Conservation (phyloP, 2,797 vertebrate genomes). For the Perodicticus potto region DNA sequence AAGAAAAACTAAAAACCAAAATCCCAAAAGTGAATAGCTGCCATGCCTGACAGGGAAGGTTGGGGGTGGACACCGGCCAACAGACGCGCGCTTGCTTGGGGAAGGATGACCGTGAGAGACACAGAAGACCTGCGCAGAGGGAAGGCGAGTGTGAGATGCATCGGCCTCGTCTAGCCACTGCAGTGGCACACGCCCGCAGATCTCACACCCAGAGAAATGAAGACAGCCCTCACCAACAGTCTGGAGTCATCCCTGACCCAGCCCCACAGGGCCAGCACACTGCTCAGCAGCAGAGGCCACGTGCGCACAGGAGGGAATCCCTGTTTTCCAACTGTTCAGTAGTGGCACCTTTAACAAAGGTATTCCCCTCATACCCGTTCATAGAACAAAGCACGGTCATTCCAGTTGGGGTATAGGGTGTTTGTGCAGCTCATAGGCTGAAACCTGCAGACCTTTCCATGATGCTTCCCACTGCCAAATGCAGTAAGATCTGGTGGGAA, state of each 20-base stretch:
- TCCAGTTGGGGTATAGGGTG: background rate
- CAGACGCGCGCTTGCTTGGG: background rate
- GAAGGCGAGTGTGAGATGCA: rapidly evolving
- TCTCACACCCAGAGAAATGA: background rate
- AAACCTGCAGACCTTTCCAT: background rate
- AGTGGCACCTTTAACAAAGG: background rate
- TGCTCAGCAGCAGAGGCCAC: too few relatives aligned
- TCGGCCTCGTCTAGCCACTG: rapidly evolving
- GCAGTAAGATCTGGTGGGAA: background rate
- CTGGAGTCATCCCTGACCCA: background rate
- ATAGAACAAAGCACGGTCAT: too few relatives aligned
- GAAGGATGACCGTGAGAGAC: background rate
- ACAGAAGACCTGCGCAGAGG: background rate
- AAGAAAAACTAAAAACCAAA: background rate
- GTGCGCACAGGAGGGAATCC: background rate
- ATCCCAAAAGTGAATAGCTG: background rate
- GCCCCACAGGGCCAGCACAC: rapidly evolving
- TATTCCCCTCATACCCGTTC: too few relatives aligned
- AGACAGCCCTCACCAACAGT: background rate
- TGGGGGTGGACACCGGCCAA: background rate
- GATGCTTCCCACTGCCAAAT: background rate
- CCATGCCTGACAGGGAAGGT: background rate
- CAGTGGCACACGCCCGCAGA: background rate
- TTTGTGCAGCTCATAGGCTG: background rate
- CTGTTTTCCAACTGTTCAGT: background rate